Base-by-base conservation (phyloP, 1,140 invertebrate genomes). In the Catajapyx aquilonaris region DNA sequence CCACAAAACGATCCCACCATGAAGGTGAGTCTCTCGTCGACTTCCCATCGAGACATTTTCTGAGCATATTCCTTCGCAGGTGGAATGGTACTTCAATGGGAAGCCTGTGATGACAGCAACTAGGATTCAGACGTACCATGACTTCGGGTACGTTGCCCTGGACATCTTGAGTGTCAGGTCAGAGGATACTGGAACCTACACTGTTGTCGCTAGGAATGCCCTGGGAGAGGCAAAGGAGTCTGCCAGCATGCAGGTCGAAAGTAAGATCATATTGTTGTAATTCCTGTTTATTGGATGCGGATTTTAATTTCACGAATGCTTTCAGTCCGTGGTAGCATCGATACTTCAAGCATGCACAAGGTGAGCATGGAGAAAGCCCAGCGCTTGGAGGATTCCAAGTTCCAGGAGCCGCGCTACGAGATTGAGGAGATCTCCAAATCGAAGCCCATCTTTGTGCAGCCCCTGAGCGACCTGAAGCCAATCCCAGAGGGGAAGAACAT, bases 371-470 rank as follows among this genome's bases (percentile, higher is more conserved):
- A 87, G 50, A 86, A 87, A 54, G 86, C 90, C 25, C 71, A 79
- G 50, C 73, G 76, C 28, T 61, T 94, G 45, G 88, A 94, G 58
- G 74, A 75, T 45, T 73, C 73, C 1, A 78, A 78, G 52, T 83
- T 86, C 52, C 67, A 80, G 21, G 81, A 87, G 46, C 81, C 81
- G 1, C 76, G 78, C 43, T 86, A 87, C 49, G 68, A 83, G 38
- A 85, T 90, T 50, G 81, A 90, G 59, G 86, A 93, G 61, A 81
- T 85, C 35, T 84, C 83, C 5, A 88, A 88, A 60, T 88, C 84
- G 0, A 87, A 85, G 54, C 86, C 86, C 2, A 75, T 84, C 31
- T 90, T 93, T 50, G 71, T 83, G 0, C 77, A 83, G 48, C 83
- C 83, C 1, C 51, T 91, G 5, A 74, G 68, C 22, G 79, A 86